Evolutionary conservation across 92 coral and sea anemone genomes (phyloP).

Genomic region (Siderastrea radians): DNA sequence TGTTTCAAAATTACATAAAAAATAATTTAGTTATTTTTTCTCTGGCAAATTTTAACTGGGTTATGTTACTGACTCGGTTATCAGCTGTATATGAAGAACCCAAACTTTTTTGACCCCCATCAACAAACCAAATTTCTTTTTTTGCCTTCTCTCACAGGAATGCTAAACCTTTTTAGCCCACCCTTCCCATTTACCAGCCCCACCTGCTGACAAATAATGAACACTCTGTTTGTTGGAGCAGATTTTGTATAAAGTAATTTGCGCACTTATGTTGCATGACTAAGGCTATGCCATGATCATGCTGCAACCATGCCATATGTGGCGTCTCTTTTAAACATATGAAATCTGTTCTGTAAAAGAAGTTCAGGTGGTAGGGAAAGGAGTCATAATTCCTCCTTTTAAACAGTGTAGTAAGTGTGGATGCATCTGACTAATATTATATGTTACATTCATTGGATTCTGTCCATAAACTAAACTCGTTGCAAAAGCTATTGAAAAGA

Average conservation of each 20-base stretch:
- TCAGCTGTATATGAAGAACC: background rate
- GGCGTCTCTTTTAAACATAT: background rate
- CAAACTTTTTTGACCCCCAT: background rate
- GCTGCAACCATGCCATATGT: conserved; percentile 4
- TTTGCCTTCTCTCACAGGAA: background rate
- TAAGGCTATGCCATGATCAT: background rate
- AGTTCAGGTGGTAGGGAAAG: conserved; percentile 75
- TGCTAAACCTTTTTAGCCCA: background rate
- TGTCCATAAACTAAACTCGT: conserved; percentile 63
- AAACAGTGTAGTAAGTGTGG: conserved; percentile 65
- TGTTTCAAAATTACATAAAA: too few species aligned
- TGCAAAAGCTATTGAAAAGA: conserved; percentile 68
- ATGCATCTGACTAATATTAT: conserved; percentile 58
- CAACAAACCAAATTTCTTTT: background rate
- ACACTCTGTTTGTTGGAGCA: background rate
- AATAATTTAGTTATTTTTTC: background rate
- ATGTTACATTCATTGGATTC: conserved; percentile 54
- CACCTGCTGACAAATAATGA: background rate
- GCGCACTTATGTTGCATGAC: background rate
- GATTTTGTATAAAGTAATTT: background rate
- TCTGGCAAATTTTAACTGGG: background rate
- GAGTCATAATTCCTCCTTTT: conserved; percentile 63
- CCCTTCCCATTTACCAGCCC: background rate
- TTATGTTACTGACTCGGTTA: background rate
- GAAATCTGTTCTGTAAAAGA: conserved; percentile 31